Base-by-base conservation (phyloP, 2,888 invertebrate genomes). In the Zaprionus bogoriensis region DNA sequence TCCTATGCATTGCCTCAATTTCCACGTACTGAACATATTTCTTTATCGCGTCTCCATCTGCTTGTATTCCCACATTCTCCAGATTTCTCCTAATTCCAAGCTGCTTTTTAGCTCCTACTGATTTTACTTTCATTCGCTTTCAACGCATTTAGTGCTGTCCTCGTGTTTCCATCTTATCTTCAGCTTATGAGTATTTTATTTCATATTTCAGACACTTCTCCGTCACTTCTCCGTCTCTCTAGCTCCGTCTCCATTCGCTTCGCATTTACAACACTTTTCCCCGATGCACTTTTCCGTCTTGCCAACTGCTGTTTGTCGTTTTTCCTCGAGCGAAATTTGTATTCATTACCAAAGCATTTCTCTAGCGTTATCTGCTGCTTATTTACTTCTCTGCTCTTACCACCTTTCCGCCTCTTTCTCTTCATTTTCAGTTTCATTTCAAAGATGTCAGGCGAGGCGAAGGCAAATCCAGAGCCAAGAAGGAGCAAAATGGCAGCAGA, bases 401-500 rank as follows among this genome's bases (percentile, higher is more conserved):
- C 67, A 72, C 67, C 74, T 74, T 65, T 22, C n/a, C 58, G 67
- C 53, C 62, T 46, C 53, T 68, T 67, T 59, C 20, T 55, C 69
- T 81, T 67, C 71, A 63, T 71, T 75, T 81, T 71, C 63, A 69
- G 77, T 74, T 76, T 75, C 70, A 67, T 74, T 67, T 55, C 45
- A 65, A 47, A 74, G 81, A 77, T 67, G 55, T 64, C 66, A 71
- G 64, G 61, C 58, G 46, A 38, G 47, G 42, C 41, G 30, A 58
- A 50, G 53, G 20, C 17, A 47, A 46, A 48, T 27, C 28, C 36
- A 28, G 17, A 12, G 25, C 14, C 17, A 41, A 58, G 30, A 23
- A 48, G 38, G 14, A 10, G 19, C 25, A 47, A 48, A 9, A 19
- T 3, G 41, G 30, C 52, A 67, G n/a, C n/a, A n/a, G n/a, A n/a